phyloP scores from a whole-genome alignment of 37 sponge, comb jelly and placozoan genomes.

The Dysidea cf. avara region DNA sequence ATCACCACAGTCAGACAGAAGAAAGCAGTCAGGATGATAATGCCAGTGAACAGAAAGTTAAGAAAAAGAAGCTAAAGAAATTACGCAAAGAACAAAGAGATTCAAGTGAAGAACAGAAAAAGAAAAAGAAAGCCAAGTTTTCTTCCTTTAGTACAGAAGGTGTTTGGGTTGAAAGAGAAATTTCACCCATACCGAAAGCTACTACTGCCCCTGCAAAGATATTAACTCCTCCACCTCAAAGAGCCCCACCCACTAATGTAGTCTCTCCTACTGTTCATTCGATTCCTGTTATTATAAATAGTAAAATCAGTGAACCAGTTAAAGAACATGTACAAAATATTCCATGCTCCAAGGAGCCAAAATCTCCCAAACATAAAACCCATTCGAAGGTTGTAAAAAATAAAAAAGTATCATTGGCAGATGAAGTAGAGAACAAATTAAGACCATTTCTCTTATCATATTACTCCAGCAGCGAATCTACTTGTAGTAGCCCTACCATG shows the following conservation, averaged over 20 bases:
- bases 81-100: neutral
- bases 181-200: neutral
- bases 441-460: no score
- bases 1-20: neutral
- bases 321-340: no score
- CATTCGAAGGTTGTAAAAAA: no score
- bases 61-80: slow-evolving; percentile 16
- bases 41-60: slow-evolving; percentile 6
- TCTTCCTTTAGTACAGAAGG: neutral
- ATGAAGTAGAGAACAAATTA: no score
- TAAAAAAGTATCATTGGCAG: no score
- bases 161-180: neutral
- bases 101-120: slow-evolving; percentile 9
- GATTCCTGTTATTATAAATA: no score
- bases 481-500: no score
- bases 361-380: no score
- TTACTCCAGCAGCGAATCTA: no score
- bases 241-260: neutral
- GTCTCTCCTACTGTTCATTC: neutral
- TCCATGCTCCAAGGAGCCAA: no score
- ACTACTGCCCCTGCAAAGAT: neutral
- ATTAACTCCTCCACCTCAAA: neutral
- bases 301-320: no score
- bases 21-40: neutral
- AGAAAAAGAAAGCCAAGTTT: neutral